These are phyloP conservation scores for Meles meles DNA, from an alignment of 2,113 vertebrate species.

Conservation along the genomic window DNA sequence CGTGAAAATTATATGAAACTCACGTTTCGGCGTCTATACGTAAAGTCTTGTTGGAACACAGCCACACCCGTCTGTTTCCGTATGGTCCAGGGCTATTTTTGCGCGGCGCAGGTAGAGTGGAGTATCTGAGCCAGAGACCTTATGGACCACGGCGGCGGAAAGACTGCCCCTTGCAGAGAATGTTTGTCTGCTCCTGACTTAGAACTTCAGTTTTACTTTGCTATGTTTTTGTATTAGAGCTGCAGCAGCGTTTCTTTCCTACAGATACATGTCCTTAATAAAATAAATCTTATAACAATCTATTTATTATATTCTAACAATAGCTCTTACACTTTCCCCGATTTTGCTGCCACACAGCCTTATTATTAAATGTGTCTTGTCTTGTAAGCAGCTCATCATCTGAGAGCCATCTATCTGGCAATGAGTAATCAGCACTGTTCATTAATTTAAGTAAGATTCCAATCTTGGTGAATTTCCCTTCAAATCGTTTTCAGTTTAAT, in stretches of 20 bases:
- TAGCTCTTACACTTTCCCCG: neutral
- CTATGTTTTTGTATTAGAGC: neutral
- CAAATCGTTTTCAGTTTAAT: constrained; percentile 68
- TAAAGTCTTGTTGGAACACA: neutral
- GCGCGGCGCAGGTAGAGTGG: neutral
- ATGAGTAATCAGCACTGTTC: constrained; percentile 49
- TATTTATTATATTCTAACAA: neutral
- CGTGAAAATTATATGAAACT: neutral
- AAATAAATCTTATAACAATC: constrained; percentile 34
- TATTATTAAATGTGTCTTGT: constrained; percentile 44
- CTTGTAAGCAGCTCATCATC: constrained; percentile 43
- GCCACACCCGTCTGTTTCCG: neutral
- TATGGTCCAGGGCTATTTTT: neutral
- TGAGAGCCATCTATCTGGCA: neutral
- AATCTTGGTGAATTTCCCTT: constrained; percentile 61
- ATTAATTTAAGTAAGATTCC: constrained; percentile 64
- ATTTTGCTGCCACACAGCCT: neutral
- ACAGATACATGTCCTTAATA: neutral
- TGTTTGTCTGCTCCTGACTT: neutral
- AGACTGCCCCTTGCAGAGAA: neutral
- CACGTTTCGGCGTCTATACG: neutral
- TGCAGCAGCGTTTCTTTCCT: neutral
- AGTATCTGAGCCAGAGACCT: neutral
- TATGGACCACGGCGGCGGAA: neutral
- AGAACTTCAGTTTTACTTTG: neutral